Conservation (phyloP, 1,140 invertebrate genomes). For the Aphidius gifuensis region DNA sequence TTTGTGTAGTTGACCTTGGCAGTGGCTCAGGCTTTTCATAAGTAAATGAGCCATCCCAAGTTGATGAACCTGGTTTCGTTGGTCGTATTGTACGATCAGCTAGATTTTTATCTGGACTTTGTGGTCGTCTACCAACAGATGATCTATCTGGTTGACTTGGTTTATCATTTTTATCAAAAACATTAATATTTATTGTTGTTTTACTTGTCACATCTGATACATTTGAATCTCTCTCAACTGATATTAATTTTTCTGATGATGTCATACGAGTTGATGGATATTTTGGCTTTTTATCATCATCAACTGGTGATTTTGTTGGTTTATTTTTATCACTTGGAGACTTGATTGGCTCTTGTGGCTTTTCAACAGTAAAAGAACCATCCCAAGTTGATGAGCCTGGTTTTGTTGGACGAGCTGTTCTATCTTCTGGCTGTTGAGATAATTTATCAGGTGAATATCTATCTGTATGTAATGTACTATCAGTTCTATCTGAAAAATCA, state of each 20-base stretch:
- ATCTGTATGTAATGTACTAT: slow-evolving; percentile 4
- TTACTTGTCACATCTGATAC: neutral
- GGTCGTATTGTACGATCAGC: slow-evolving; percentile 12
- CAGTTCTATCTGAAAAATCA: too few species aligned
- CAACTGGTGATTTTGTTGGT: neutral
- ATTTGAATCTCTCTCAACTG: too few species aligned
- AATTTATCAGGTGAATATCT: too few species aligned
- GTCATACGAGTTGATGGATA: too few species aligned
- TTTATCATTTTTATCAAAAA: neutral
- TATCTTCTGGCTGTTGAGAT: too few species aligned
- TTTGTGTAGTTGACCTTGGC: neutral
- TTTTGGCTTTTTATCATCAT: neutral
- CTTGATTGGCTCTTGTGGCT: slow-evolving; percentile 15
- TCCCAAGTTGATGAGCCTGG: slow-evolving; percentile 30
- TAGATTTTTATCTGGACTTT: slow-evolving; percentile 22
- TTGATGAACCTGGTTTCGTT: slow-evolving; percentile 15
- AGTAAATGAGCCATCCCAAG: slow-evolving; percentile 24
- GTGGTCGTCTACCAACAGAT: neutral
- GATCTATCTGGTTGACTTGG: neutral
- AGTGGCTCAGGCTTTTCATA: neutral
- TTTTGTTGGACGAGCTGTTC: slow-evolving; percentile 13
- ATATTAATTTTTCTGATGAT: too few species aligned
- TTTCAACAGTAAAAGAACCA: slow-evolving; percentile 25
- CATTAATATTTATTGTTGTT: slow-evolving; percentile 8
- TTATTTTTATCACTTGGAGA: neutral